Evolutionary conservation across 1,140 invertebrate genomes (phyloP), one percentile per base, ranked within the genome.

Genomic region (Matsumurasca onukii): DNA sequence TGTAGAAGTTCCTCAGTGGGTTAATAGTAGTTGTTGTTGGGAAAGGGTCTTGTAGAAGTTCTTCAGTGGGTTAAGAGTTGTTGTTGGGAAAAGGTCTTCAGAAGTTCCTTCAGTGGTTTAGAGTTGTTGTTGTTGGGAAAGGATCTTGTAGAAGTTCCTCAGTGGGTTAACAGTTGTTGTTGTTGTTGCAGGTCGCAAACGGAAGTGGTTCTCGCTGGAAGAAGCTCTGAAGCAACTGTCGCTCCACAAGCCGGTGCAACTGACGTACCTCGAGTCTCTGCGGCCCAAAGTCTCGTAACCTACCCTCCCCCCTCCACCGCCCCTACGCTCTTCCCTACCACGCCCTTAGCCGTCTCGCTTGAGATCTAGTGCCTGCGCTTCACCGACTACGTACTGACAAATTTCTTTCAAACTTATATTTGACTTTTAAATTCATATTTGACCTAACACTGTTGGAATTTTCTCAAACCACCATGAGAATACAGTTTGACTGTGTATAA

Each of bases 171-270:
- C n/a, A n/a, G n/a, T n/a, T n/a, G n/a, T 71, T 57, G 0, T 70
- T 59, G 30, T 30, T 49, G 57, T 71, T 76, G 63, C 71, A 86
- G 93, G 93, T 55, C 88, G 94, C 57, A 92, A 93, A 78, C 83
- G 94, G 70, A 92, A 95, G 79, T 97, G 94, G 94, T 97, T 97
- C 79, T 88, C 88, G 34, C 86, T 97, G 72, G 89, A 93, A 63
- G 93, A 96, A 74, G 95, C 95, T 31, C 78, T 95, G 68, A 86
- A 90, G 67, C 88, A 93, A 78, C 84, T 97, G 64, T 89, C 91
- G 62, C 83, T 92, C 73, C 92, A 96, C 82, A 96, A 96, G 84
- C 93, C 94, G 71, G 88, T 94, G 70, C 93, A 96, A 80, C 88
- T 91, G 71, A 89, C 89, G 74, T 97, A 96, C 79, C 79, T 97